Conservation (phyloP, 2,113 vertebrate species). For the Vanacampus margaritifer region DNA sequence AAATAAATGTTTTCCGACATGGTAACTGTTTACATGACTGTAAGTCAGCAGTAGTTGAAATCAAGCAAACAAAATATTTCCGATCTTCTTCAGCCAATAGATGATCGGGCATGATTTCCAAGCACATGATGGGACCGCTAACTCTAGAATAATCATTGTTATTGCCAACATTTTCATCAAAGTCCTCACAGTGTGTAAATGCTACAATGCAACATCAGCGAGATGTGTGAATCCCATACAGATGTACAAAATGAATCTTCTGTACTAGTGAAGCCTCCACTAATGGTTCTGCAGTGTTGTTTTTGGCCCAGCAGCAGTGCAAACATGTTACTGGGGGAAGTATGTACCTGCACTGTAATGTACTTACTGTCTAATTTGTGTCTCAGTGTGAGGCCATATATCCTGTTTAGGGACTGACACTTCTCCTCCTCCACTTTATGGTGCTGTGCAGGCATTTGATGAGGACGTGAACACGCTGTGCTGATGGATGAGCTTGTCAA, state of each 20-base stretch:
- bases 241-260: conserved; percentile 37
- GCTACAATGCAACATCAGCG: conserved; percentile 17
- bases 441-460: conserved; percentile 66
- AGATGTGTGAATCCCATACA: conserved; percentile 33
- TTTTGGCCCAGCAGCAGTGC: conserved; percentile 57
- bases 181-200: no score
- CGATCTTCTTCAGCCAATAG: no score
- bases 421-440: conserved; percentile 74
- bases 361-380: conserved; percentile 82
- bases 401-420: conserved; percentile 81
- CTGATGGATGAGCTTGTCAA: conserved; percentile 80
- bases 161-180: no score
- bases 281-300: conserved; percentile 58
- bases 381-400: conserved; percentile 76
- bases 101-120: no score
- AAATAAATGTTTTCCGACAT: no score
- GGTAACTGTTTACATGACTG: no score
- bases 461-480: conserved; percentile 65
- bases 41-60: no score
- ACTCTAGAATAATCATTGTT: no score
- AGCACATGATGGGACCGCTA: no score
- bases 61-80: no score
- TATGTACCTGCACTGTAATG: conserved; percentile 72
- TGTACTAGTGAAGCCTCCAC: conserved; percentile 48
- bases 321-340: conserved; percentile 68